These are phyloP conservation scores for Uria lomvia DNA, from an alignment of 2,113 vertebrate genomes.

Conservation along the genomic window DNA sequence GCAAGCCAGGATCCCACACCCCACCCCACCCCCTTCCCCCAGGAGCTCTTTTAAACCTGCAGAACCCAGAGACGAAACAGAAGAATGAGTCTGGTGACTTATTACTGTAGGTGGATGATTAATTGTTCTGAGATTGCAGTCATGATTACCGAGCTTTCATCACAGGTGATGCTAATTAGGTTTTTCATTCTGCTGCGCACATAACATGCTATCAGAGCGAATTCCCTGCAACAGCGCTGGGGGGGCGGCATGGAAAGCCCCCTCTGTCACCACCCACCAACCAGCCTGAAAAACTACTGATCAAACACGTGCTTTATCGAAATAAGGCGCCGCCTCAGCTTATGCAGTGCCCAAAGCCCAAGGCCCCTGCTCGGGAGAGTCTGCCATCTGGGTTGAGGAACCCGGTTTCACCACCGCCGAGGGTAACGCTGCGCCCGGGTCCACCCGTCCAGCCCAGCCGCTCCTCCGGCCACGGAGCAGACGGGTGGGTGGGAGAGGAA, in stretches of 20 bases:
- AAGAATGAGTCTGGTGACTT: neutral
- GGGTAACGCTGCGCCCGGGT: neutral
- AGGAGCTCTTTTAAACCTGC: neutral
- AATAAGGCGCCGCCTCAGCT: neutral
- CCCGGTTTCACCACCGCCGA: neutral
- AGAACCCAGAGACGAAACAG: neutral
- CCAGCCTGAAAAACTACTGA: neutral
- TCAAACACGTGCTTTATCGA: neutral
- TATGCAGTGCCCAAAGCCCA: neutral
- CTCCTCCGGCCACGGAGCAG: neutral
- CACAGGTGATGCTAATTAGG: neutral
- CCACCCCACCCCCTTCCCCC: neutral
- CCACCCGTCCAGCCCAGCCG: too few relatives aligned
- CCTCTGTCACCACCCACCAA: neutral
- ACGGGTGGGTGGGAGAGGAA: neutral
- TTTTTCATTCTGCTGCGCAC: neutral
- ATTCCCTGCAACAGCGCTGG: neutral
- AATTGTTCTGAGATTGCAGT: slow-evolving; percentile 12
- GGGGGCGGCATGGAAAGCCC: neutral
- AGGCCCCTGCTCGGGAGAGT: neutral
- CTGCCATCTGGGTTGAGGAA: neutral
- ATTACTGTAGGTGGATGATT: slow-evolving; percentile 8
- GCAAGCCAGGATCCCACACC: neutral
- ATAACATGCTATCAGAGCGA: neutral
- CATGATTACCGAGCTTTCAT: neutral